Conservation (phyloP, 2,797 vertebrate species). For the Urophycis tenuis region DNA sequence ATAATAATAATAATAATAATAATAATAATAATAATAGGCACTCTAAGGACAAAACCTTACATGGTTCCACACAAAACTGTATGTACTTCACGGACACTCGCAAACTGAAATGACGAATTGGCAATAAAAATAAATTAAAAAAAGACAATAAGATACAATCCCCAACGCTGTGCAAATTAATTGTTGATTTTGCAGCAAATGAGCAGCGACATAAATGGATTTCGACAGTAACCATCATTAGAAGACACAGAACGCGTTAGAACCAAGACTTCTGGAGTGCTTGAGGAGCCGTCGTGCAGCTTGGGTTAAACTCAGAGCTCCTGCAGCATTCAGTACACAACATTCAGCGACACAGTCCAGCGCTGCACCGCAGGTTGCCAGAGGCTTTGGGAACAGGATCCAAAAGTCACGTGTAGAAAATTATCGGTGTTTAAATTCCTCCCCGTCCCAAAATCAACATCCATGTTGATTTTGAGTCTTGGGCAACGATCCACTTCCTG, state of each 20-base stretch:
- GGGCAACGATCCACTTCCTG: slow-evolving; percentile 11
- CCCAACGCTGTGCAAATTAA: slow-evolving; percentile 55
- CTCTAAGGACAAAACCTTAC: slow-evolving; percentile 50
- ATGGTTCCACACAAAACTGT: slow-evolving; percentile 7
- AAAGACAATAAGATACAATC: not conserved
- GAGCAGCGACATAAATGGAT: slow-evolving; percentile 20
- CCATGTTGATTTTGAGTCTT: not conserved
- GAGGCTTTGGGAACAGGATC: not conserved
- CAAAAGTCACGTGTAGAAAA: not conserved
- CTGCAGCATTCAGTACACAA: no score
- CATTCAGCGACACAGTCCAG: no score
- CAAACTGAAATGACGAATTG: not conserved
- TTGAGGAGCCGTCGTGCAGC: not conserved
- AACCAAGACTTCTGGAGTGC: slow-evolving; percentile 7
- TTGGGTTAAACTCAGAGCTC: not conserved
- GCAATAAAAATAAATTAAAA: slow-evolving; percentile 23
- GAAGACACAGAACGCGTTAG: not conserved
- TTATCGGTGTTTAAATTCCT: not conserved
- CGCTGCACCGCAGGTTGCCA: no score
- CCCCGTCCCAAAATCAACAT: not conserved
- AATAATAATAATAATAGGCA: slow-evolving; percentile 50
- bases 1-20: not conserved
- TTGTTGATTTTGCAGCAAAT: slow-evolving; percentile 33
- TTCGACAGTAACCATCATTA: not conserved
- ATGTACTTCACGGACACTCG: slow-evolving; percentile 13